phyloP scores from a whole-genome alignment of 2,888 invertebrate species.

The Augiades crinisus region DNA sequence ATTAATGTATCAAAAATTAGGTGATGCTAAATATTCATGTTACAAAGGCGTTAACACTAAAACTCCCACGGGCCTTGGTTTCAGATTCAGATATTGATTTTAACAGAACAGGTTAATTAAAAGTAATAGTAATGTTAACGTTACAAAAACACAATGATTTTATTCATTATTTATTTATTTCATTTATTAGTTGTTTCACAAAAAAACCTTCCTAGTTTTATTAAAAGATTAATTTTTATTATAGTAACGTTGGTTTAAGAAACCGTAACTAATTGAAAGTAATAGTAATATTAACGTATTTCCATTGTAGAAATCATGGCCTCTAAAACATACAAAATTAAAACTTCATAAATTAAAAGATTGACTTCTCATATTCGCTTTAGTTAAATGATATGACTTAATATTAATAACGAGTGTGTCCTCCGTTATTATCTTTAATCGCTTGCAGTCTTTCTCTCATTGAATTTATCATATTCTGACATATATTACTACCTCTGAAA shows the following conservation, averaged over 20 bases:
- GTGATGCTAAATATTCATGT: background rate
- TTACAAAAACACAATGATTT: background rate
- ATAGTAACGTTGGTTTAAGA: too few relatives aligned
- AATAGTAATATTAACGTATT: too few relatives aligned
- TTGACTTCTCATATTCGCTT: too few relatives aligned
- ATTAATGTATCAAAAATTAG: background rate
- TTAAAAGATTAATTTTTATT: too few relatives aligned
- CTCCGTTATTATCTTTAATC: background rate
- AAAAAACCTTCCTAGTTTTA: too few relatives aligned
- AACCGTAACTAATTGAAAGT: too few relatives aligned
- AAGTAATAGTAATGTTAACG: background rate
- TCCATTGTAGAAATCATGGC: too few relatives aligned
- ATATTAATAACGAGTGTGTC: constrained; percentile 9
- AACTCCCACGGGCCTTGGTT: background rate
- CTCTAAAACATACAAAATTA: too few relatives aligned
- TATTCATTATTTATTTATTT: background rate
- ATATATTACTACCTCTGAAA: background rate
- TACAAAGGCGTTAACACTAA: background rate
- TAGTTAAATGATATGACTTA: background rate
- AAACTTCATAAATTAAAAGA: too few relatives aligned
- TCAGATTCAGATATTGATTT: background rate
- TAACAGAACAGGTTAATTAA: background rate
- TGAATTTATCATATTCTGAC: background rate
- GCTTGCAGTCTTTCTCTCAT: background rate
- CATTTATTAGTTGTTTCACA: too few relatives aligned